A percentile compares a stretch with the other conserved stretches of the same genome.
Conservation (phyloP, 2,888 invertebrate species). For the Melitaea athalia region DNA sequence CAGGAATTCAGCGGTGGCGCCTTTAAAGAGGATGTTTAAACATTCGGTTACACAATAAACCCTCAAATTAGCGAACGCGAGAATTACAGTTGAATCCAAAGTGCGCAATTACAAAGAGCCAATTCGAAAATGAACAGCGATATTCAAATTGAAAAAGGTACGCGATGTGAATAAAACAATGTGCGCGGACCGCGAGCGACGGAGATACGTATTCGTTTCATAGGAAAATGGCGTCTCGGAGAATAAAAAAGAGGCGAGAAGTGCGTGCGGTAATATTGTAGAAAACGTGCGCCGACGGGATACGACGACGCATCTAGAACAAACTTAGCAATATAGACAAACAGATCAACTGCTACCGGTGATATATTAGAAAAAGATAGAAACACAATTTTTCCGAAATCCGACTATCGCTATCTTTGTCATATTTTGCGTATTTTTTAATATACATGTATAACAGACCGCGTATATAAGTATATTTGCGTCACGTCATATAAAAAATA, state of each 20-base stretch:
- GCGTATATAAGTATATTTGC: neutral
- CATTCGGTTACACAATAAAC: slow-evolving; percentile 69
- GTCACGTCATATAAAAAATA: slow-evolving; percentile 21
- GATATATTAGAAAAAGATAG: neutral
- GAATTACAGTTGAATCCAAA: slow-evolving; percentile 80
- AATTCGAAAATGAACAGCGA: slow-evolving; percentile 78
- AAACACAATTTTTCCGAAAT: neutral
- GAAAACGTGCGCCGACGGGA: slow-evolving; percentile 44
- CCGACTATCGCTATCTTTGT: neutral
- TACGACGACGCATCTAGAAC: slow-evolving; percentile 60
- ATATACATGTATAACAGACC: neutral
- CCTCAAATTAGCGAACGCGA: slow-evolving; percentile 76
- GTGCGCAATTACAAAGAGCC: slow-evolving; percentile 78
- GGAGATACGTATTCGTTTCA: slow-evolving; percentile 9
- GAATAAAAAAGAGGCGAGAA: slow-evolving; percentile 21
- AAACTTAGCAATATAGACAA: slow-evolving; percentile 27
- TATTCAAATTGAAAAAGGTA: slow-evolving; percentile 80
- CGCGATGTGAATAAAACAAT: slow-evolving; percentile 77
- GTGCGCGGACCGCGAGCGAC: slow-evolving; percentile 40
- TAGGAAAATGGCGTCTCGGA: slow-evolving; percentile 2
- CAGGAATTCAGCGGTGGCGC: slow-evolving; percentile 64
- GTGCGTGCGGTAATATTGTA: slow-evolving; percentile 15
- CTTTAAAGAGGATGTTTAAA: slow-evolving; percentile 69
- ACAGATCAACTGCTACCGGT: neutral
- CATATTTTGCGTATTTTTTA: neutral